phyloP scores from a whole-genome alignment of 2,797 vertebrate genomes.

The Epinephelus awoara region DNA sequence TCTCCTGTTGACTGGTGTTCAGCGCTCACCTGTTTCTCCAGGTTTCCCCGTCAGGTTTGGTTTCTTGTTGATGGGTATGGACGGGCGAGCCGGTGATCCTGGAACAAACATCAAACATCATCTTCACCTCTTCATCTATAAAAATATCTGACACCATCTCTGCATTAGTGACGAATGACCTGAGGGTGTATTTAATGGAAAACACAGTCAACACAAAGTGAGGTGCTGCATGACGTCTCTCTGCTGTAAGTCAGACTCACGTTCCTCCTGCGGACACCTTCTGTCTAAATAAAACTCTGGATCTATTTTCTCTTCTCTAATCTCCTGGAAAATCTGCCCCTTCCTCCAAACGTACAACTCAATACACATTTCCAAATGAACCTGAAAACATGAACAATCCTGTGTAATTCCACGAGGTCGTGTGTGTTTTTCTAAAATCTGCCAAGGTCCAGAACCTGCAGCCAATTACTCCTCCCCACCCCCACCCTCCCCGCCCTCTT shows the following conservation, averaged over 20 bases:
- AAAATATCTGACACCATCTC: too few species aligned
- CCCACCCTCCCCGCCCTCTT: neutral
- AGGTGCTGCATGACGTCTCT: too few species aligned
- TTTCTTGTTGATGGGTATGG: constrained; percentile 71
- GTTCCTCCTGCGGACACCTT: too few species aligned
- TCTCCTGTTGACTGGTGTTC: too few species aligned
- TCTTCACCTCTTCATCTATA: neutral
- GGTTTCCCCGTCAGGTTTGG: constrained; percentile 78
- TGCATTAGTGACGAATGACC: too few species aligned
- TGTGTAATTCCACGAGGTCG: constrained; percentile 31
- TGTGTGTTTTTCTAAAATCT: constrained; percentile 41
- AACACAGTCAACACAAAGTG: constrained; percentile 25
- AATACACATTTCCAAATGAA: constrained; percentile 31
- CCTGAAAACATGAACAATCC: constrained; percentile 62
- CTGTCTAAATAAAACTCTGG: too few species aligned
- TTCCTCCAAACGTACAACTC: constrained; percentile 13
- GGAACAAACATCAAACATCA: constrained; percentile 30
- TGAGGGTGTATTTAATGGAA: constrained; percentile 30
- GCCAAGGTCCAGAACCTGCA: constrained; percentile 62
- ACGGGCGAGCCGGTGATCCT: constrained; percentile 72
- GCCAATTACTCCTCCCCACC: constrained; percentile 57
- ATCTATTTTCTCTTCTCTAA: too few species aligned
- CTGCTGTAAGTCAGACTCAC: too few species aligned
- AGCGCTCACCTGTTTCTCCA: constrained; percentile 71
- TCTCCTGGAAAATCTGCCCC: constrained; percentile 32